Percentiles rank a stretch among this genome's conserved stretches.
Conservation (phyloP, 2,113 vertebrate genomes). For the Brachionichthys hirsutus region DNA sequence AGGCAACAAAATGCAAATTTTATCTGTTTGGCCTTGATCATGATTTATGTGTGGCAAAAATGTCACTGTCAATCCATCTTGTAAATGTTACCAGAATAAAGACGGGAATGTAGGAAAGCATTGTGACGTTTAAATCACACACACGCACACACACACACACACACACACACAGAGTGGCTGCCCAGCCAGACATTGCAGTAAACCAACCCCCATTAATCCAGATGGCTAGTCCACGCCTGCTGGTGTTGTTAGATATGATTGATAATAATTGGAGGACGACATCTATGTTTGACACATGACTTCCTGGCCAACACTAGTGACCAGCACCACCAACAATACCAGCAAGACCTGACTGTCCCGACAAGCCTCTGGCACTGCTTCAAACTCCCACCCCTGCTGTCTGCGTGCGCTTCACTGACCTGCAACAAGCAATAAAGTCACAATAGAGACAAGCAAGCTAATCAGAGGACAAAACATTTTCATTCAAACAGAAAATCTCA, state of each 20-base stretch:
- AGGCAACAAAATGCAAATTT: too few species aligned
- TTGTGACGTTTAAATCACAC: too few species aligned
- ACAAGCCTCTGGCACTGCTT: constrained; percentile 15
- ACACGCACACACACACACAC: too few species aligned
- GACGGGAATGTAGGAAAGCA: too few species aligned
- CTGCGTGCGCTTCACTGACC: constrained; percentile 38
- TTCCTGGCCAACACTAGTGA: constrained; percentile 31
- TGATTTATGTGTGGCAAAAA: too few species aligned
- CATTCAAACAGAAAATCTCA: constrained; percentile 11
- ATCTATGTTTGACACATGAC: background rate
- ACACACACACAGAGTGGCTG: too few species aligned
- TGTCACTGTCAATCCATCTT: too few species aligned
- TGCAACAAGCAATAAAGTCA: constrained; percentile 37
- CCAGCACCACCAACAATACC: constrained; percentile 1
- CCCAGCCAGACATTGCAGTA: too few species aligned
- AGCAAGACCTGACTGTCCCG: constrained; percentile 16
- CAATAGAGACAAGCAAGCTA: constrained; percentile 12
- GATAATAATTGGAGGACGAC: constrained; percentile 1
- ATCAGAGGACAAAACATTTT: constrained; percentile 26
- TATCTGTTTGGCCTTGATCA: too few species aligned
- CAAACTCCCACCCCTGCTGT: constrained; percentile 21
- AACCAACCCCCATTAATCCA: constrained; percentile 5
- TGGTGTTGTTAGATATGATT: background rate
- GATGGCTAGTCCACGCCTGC: constrained; percentile 13
- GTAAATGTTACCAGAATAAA: too few species aligned